phyloP scores from a whole-genome alignment of 2,888 invertebrate genomes.

The Brachypalpus laphriformis region DNA sequence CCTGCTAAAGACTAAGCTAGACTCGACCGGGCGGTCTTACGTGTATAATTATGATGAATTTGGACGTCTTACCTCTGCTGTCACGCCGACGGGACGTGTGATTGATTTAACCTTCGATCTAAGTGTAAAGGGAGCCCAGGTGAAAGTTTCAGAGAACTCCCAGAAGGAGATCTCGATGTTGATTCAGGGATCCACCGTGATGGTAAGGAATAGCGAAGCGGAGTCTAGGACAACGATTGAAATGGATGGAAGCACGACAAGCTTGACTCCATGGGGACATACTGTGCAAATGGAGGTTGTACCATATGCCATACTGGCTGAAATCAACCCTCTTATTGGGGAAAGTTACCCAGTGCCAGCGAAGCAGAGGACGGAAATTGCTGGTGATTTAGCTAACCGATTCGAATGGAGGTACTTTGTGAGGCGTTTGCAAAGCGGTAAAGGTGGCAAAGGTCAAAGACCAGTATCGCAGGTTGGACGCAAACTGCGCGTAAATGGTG shows the following conservation, averaged over 20 bases:
- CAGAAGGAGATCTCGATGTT: constrained; percentile 92
- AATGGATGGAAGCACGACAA: constrained; percentile 92
- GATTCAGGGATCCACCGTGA: constrained; percentile 93
- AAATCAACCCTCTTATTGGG: constrained; percentile 92
- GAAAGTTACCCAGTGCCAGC: constrained; percentile 96
- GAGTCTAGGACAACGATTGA: constrained; percentile 91
- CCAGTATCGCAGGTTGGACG: constrained; percentile 92
- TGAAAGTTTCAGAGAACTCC: constrained; percentile 92
- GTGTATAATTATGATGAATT: constrained; percentile 98
- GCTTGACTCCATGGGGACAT: constrained; percentile 93
- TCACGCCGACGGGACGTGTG: constrained; percentile 97
- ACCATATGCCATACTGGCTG: constrained; percentile 94
- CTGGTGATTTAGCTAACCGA: constrained; percentile 94
- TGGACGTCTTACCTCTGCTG: constrained; percentile 94
- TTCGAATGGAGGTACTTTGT: constrained; percentile 98
- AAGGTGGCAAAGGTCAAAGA: constrained; percentile 82
- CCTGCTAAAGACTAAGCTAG: constrained; percentile 93
- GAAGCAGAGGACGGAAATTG: constrained; percentile 94
- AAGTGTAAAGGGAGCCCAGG: constrained; percentile 95
- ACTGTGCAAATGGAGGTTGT: constrained; percentile 94
- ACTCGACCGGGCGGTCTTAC: constrained; percentile 94
- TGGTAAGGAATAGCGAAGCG: constrained; percentile 91
- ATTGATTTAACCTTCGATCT: constrained; percentile 94
- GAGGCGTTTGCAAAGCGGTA: constrained; percentile 88
- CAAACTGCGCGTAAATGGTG: constrained; percentile 94